Evolutionary conservation across 2,888 invertebrate genomes (phyloP).

Genomic region (Pollenia griseotomentosa): DNA sequence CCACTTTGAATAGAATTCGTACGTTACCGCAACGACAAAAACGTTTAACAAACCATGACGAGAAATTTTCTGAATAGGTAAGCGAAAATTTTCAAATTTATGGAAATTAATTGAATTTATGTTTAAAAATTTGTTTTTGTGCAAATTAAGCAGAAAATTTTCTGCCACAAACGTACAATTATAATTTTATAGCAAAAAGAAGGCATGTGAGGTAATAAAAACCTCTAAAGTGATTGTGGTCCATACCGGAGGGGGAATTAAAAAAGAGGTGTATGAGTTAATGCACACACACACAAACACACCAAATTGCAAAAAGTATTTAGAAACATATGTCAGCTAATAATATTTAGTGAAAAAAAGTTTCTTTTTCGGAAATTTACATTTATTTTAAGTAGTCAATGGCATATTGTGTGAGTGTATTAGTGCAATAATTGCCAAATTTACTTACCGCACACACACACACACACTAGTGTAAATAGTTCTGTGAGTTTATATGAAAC

Average conservation of each 20-base stretch:
- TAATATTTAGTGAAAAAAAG: constrained; percentile 39
- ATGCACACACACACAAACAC: neutral
- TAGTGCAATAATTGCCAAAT: constrained; percentile 39
- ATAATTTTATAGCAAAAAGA: constrained; percentile 10
- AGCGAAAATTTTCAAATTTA: constrained; percentile 65
- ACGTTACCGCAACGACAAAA: constrained; percentile 36
- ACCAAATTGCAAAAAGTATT: constrained; percentile 17
- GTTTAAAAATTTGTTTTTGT: constrained; percentile 64
- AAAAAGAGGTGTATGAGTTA: neutral
- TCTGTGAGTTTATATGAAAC: neutral
- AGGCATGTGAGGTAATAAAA: neutral
- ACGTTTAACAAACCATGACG: constrained; percentile 65
- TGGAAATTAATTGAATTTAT: constrained; percentile 68
- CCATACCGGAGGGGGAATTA: neutral
- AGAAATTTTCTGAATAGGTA: constrained; percentile 58
- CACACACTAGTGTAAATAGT: neutral
- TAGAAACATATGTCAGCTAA: constrained; percentile 61
- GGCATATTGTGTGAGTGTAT: constrained; percentile 12
- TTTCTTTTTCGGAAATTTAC: constrained; percentile 1
- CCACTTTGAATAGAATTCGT: neutral
- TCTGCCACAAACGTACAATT: constrained; percentile 41
- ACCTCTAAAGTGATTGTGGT: neutral
- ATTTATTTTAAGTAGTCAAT: constrained; percentile 18
- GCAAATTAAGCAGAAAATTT: constrained; percentile 71
- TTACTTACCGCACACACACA: neutral